These are phyloP conservation scores for Helleia helle DNA, from an alignment of 2,888 invertebrate genomes.

Conservation along the genomic window DNA sequence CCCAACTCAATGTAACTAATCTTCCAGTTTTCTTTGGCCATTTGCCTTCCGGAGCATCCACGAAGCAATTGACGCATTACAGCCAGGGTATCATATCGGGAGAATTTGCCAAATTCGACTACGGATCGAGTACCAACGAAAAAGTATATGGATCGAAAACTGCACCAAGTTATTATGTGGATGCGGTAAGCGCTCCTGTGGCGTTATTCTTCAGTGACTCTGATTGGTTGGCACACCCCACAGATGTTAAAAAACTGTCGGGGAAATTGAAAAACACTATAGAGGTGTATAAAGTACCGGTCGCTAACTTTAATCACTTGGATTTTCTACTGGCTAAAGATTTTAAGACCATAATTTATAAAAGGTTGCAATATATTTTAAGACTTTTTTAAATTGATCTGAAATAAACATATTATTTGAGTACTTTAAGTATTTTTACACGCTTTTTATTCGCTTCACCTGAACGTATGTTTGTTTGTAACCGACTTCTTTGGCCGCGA, in stretches of 20 bases:
- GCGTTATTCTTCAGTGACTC: constrained; percentile 55
- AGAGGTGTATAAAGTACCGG: constrained; percentile 70
- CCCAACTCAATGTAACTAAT: constrained; percentile 73
- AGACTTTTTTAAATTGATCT: background rate
- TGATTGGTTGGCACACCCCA: constrained; percentile 77
- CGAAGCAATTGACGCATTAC: constrained; percentile 68
- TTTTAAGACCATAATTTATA: constrained; percentile 34
- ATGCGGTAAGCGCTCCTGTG: constrained; percentile 39
- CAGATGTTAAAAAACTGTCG: constrained; percentile 70
- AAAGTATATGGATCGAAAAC: constrained; percentile 32
- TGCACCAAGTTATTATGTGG: constrained; percentile 43
- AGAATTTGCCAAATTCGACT: constrained; percentile 42
- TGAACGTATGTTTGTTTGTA: too few relatives aligned
- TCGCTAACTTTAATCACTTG: constrained; percentile 54
- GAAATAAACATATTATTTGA: background rate
- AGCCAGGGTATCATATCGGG: constrained; percentile 54
- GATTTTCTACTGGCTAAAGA: constrained; percentile 51
- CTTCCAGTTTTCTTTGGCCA: constrained; percentile 70
- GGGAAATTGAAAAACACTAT: constrained; percentile 64
- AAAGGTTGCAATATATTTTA: constrained; percentile 19
- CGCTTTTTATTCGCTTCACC: too few relatives aligned
- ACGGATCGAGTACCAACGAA: constrained; percentile 36
- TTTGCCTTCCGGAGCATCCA: constrained; percentile 69
- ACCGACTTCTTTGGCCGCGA: too few relatives aligned
- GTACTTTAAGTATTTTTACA: too few relatives aligned